Evolutionary conservation across 2,113 vertebrate species (phyloP).

Genomic region (Ictalurus furcatus): DNA sequence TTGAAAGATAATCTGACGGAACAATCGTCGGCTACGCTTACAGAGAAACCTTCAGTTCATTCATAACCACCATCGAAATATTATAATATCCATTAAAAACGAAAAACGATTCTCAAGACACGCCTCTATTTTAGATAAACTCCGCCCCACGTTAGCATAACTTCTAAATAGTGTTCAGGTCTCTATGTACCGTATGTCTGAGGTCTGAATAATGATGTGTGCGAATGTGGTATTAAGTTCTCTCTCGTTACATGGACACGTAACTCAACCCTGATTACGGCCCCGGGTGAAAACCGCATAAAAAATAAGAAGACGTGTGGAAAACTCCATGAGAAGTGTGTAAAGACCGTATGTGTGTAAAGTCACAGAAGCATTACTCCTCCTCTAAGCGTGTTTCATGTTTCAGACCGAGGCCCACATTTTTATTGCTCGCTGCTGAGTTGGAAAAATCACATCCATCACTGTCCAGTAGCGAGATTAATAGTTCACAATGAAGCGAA

Average conservation of each 20-base stretch:
- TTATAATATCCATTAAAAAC: neutral
- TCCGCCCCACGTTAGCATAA: neutral
- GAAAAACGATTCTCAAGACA: neutral
- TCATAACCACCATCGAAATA: neutral
- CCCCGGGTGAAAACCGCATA: neutral
- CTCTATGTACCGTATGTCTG: too few species aligned
- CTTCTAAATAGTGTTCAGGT: neutral
- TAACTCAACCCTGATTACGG: neutral
- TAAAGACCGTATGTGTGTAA: neutral
- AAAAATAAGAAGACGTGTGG: neutral
- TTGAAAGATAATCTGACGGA: neutral
- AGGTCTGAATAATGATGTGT: neutral
- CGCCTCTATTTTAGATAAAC: neutral
- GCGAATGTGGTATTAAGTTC: neutral
- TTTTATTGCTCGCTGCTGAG: constrained; percentile 34
- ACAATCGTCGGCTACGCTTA: neutral
- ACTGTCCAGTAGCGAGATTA: constrained; percentile 38
- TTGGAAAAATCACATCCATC: constrained; percentile 44
- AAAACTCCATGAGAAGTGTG: neutral
- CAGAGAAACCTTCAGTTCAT: neutral
- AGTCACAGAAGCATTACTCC: neutral
- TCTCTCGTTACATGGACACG: neutral
- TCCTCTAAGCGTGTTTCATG: neutral
- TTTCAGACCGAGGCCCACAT: neutral
- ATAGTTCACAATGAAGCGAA: constrained; percentile 41